A percentile compares a stretch with the other conserved stretches of the same genome.
These are phyloP conservation scores for Tetropium fuscum DNA, from an alignment of 2,888 invertebrate species.

Conservation along the genomic window DNA sequence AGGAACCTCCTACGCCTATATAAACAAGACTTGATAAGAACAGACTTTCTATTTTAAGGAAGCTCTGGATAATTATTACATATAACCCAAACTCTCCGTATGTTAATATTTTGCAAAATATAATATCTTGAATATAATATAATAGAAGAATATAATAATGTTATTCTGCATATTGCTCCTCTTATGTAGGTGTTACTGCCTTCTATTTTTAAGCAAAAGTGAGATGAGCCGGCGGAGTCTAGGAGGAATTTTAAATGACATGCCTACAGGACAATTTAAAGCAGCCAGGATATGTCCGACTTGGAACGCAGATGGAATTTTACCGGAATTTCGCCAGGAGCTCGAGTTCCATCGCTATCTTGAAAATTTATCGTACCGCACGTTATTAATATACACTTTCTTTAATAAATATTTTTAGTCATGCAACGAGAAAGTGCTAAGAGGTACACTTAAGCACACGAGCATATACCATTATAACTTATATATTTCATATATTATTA, in stretches of 20 bases:
- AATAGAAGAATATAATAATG: too few species aligned
- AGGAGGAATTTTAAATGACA: constrained; percentile 52
- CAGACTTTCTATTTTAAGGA: too few species aligned
- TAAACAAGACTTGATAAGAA: too few species aligned
- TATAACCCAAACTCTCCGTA: too few species aligned
- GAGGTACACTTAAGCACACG: too few species aligned
- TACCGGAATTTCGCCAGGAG: constrained; percentile 42
- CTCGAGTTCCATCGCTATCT: constrained; percentile 21
- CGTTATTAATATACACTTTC: constrained; percentile 1
- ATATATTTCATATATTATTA: too few species aligned
- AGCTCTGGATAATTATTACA: too few species aligned
- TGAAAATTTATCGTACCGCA: constrained; percentile 17
- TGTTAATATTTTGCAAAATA: too few species aligned
- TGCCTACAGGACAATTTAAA: constrained; percentile 52
- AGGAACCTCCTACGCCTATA: too few species aligned
- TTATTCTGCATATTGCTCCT: too few species aligned
- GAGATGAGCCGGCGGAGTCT: constrained; percentile 10
- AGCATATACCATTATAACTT: too few species aligned
- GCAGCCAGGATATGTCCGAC: constrained; percentile 47
- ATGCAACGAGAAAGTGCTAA: too few species aligned
- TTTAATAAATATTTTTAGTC: constrained; percentile 3
- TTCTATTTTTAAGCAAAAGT: constrained; percentile 5
- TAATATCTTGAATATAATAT: background rate
- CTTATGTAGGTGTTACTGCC: background rate
- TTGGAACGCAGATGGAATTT: constrained; percentile 50